Percentiles rank a stretch among this genome's conserved stretches.
Conservation (phyloP, 2,113 vertebrate genomes). For the Rhinoderma darwinii region DNA sequence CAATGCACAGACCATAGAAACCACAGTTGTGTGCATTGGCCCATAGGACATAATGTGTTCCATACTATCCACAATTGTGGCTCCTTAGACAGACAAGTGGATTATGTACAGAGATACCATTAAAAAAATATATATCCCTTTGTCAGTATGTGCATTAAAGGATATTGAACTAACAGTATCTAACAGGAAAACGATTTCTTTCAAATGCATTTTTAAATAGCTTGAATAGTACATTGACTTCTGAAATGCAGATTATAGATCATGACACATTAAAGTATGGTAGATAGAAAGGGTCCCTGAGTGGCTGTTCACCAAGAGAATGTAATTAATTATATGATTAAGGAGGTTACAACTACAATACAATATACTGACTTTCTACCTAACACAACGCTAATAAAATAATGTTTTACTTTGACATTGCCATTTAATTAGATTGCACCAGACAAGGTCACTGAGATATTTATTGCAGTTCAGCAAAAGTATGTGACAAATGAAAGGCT, state of each 20-base stretch:
- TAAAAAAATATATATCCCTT: neutral
- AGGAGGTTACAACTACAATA: constrained; percentile 54
- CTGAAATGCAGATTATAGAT: constrained; percentile 37
- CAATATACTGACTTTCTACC: constrained; percentile 50
- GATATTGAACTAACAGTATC: neutral
- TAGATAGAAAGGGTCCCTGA: constrained; percentile 54
- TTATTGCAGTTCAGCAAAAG: constrained; percentile 56
- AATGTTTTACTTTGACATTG: constrained; percentile 59
- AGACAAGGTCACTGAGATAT: constrained; percentile 59
- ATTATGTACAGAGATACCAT: neutral
- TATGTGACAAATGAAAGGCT: constrained; percentile 58
- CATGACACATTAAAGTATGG: constrained; percentile 34
- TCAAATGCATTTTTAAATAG: neutral
- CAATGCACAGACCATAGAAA: too few species aligned
- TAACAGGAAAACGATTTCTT: neutral
- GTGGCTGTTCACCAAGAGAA: constrained; percentile 54
- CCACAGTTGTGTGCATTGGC: too few species aligned
- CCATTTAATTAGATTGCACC: constrained; percentile 55
- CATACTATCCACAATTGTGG: too few species aligned
- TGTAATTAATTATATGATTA: constrained; percentile 58
- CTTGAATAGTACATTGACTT: constrained; percentile 29
- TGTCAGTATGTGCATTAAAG: neutral
- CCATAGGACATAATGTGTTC: too few species aligned
- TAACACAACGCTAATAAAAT: constrained; percentile 57
- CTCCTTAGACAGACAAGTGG: neutral